phyloP scores from a whole-genome alignment of 1,140 invertebrate genomes.

The Pseudomyrmex concolor region DNA sequence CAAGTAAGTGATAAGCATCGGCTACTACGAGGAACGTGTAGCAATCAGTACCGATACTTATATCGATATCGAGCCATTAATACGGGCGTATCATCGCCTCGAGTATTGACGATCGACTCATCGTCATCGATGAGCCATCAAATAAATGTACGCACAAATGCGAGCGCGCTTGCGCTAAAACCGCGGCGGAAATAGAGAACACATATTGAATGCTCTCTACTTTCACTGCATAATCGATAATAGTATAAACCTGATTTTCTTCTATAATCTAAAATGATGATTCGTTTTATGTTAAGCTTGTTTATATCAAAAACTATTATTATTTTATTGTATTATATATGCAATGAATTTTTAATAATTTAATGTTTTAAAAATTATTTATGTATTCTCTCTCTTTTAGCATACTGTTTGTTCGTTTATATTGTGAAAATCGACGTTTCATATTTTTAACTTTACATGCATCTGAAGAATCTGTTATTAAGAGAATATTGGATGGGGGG shows the following conservation, averaged over 20 bases:
- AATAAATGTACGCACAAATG: conserved; percentile 23
- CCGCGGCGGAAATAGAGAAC: too few relatives aligned
- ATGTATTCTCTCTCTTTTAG: not conserved
- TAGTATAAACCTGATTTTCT: not conserved
- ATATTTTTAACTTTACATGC: conserved; percentile 2
- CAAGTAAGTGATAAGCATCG: conserved; percentile 42
- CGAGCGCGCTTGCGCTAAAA: conserved; percentile 41
- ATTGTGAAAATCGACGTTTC: not conserved
- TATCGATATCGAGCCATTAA: conserved; percentile 45
- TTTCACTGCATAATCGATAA: conserved; percentile 21
- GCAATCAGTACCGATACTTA: conserved; percentile 57
- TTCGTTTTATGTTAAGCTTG: not conserved
- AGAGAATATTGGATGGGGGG: not conserved
- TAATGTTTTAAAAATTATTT: not conserved
- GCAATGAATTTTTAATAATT: not conserved
- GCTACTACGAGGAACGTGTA: conserved; percentile 19
- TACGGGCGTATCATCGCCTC: conserved; percentile 31
- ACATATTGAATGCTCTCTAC: not conserved
- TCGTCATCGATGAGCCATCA: not conserved
- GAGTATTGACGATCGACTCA: conserved; percentile 27
- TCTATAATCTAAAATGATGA: not conserved
- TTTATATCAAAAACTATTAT: not conserved
- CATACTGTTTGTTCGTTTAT: not conserved
- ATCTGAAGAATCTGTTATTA: not conserved
- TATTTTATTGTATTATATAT: not conserved